Evolutionary conservation across 2,113 vertebrate species (phyloP), one percentile per base, ranked within the genome.

Genomic region (Amphiprion ocellaris): DNA sequence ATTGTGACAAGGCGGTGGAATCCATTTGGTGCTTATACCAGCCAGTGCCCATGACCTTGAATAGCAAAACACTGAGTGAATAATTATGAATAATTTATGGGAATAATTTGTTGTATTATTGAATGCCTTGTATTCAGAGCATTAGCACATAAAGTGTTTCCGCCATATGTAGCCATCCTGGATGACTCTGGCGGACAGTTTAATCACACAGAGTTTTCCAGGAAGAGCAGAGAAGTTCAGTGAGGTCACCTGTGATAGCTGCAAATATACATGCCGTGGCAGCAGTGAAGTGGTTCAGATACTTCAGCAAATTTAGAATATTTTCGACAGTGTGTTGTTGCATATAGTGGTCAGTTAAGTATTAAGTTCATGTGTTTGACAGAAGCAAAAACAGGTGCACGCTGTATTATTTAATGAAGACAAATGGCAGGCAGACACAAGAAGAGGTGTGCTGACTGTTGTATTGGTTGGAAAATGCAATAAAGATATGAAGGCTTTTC

Each of bases 61-160:
- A 71, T 70, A 69, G 56, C 55, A 72, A 55, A 85, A 79, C 78
- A 63, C 70, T 71, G 28, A 71, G 52, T 60, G 66, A 74, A 81
- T 77, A 83, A 86, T 69, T 78, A 65, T 84, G 79, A 83, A 82
- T 87, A 86, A 82, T 82, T 74, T 81, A 89, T 88, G 77, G 47
- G 53, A 78, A 78, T 89, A 68, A 81, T 87, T 71, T 83, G 62
- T 79, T 89, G 70, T 81, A 81, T 78, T 68, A 79, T 80, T 46
- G 15, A 37, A 68, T 68, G 59, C 81, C 47, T 81, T 77, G 65
- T 75, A 39, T 79, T 86, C 61, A 33, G 39, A 79, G 58, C 54
- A 85, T 74, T 63, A 77, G 64, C 78, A 87, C 70, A 72, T 74
- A 6, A 65, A 77, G 70, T 77, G 64, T 61, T 70, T 39, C 63